phyloP scores from a whole-genome alignment of 1,140 invertebrate genomes.

The Homalodisca vitripennis region DNA sequence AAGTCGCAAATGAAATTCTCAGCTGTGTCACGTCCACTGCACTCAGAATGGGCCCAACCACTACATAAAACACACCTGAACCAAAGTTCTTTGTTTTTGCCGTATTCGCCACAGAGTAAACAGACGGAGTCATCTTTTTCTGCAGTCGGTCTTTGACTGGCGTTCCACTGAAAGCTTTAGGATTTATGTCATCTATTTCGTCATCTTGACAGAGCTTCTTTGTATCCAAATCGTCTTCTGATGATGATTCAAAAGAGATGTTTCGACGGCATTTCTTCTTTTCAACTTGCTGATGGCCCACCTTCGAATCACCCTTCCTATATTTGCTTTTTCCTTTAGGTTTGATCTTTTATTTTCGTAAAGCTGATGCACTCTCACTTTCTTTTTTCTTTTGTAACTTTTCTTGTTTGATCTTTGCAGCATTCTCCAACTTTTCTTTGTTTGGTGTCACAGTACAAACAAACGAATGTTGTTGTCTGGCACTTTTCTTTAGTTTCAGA shows the following conservation, averaged over 20 bases:
- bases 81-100: constrained; percentile 35
- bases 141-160: neutral
- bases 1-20: constrained; percentile 29
- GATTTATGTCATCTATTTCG: constrained; percentile 10
- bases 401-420: no score
- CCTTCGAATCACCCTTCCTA: neutral
- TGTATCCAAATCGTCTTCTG: constrained; percentile 4
- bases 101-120: constrained; percentile 36
- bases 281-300: neutral
- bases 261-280: constrained; percentile 2
- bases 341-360: neutral
- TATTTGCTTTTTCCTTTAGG: no score
- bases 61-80: constrained; percentile 31
- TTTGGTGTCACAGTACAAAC: no score
- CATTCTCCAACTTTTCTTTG: no score
- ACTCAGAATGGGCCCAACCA: constrained; percentile 34
- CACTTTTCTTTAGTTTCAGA: no score
- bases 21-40: constrained; percentile 31
- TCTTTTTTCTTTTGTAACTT: no score
- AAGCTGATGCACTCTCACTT: neutral
- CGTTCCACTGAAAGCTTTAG: neutral
- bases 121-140: constrained; percentile 21
- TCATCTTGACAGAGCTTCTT: constrained; percentile 17
- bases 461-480: no score
- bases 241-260: constrained; percentile 12